Evolutionary conservation across 2,113 vertebrate genomes (phyloP).

Genomic region (Cyphomyrus plagiostoma): DNA sequence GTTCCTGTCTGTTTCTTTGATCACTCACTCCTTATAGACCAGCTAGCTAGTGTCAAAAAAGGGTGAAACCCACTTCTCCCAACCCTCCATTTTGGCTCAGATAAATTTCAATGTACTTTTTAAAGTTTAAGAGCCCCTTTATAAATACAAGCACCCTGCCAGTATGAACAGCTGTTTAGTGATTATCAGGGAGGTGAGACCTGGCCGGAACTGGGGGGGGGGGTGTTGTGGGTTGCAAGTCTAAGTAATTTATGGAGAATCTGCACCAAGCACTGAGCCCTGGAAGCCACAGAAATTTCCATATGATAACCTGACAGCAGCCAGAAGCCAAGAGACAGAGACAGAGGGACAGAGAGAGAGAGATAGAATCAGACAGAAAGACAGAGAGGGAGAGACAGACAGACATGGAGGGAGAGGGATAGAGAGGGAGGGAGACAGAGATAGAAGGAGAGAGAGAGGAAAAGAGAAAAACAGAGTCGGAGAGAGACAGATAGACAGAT

Average conservation of each 20-base stretch:
- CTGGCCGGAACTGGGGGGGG: not conserved
- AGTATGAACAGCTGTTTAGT: not conserved
- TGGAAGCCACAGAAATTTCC: slow-evolving; percentile 23
- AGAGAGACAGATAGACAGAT: not conserved
- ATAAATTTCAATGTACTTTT: not conserved
- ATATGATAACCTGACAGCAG: not conserved
- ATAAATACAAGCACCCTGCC: not conserved
- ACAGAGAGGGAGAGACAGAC: not conserved
- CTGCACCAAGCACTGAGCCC: not conserved
- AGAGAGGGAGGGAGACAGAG: not conserved
- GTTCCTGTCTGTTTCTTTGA: not conserved
- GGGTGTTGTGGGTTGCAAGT: not conserved
- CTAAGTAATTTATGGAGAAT: slow-evolving; percentile 11
- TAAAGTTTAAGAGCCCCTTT: not conserved
- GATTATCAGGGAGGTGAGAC: not conserved
- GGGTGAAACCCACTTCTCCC: not conserved
- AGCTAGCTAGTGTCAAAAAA: not conserved
- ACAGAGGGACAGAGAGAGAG: not conserved
- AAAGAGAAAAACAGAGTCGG: not conserved
- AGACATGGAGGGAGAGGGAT: not conserved
- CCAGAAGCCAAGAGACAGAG: not conserved
- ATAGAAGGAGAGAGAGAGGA: not conserved
- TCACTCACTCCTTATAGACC: not conserved
- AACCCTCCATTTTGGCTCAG: not conserved
- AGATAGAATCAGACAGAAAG: not conserved